A percentile compares a stretch with the other conserved stretches of the same genome.
These are phyloP conservation scores for Argyresthia goedartella DNA, from an alignment of 2,888 invertebrate genomes.

Conservation along the genomic window DNA sequence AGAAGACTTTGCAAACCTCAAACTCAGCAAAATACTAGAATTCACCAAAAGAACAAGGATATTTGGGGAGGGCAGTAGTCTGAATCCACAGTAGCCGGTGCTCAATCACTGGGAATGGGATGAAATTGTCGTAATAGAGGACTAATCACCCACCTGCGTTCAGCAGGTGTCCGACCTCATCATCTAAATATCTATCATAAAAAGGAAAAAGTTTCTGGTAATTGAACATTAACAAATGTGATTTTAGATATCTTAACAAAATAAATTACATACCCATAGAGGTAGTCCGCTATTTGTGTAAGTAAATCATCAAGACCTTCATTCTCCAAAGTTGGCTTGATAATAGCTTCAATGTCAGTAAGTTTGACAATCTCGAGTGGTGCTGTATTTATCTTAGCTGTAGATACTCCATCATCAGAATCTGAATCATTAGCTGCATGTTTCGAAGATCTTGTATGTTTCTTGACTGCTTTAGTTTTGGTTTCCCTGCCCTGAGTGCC, in stretches of 20 bases:
- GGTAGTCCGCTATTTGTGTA: slow-evolving; percentile 75
- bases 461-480: slow-evolving; percentile 94
- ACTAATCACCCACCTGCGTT: too few species aligned
- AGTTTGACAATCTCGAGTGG: slow-evolving; percentile 74
- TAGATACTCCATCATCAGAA: slow-evolving; percentile 70
- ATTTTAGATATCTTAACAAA: neutral
- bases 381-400: slow-evolving; percentile 44
- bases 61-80: too few species aligned
- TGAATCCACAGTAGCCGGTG: too few species aligned
- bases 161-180: too few species aligned
- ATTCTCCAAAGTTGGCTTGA: slow-evolving; percentile 74
- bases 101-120: too few species aligned
- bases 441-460: slow-evolving; percentile 72
- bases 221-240: too few species aligned
- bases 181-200: too few species aligned
- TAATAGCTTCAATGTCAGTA: slow-evolving; percentile 76
- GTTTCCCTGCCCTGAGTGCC: slow-evolving; percentile 95
- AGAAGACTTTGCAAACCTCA: too few species aligned
- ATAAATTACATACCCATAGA: slow-evolving; percentile 69
- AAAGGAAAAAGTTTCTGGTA: too few species aligned
- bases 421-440: slow-evolving; percentile 75
- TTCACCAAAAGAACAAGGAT: too few species aligned
- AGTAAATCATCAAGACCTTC: slow-evolving; percentile 81
- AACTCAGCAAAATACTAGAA: too few species aligned
- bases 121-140: too few species aligned